Evolutionary conservation across 2,797 vertebrate genomes (phyloP).

Genomic region (Syncerus caffer): DNA sequence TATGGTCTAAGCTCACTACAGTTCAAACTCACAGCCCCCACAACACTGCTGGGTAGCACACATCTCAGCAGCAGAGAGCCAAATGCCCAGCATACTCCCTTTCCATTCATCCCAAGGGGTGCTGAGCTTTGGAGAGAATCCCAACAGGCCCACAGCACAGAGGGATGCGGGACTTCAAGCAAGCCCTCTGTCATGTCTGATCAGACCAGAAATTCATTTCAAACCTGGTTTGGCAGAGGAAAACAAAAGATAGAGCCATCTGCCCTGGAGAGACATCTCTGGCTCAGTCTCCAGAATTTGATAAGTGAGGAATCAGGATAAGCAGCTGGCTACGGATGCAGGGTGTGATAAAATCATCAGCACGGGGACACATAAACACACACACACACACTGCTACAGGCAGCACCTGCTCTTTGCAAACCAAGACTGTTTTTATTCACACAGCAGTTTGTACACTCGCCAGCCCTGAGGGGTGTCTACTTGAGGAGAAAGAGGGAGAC

Average conservation of each 20-base stretch:
- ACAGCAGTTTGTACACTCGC: not conserved
- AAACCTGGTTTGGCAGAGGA: not conserved
- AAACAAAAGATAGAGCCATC: constrained; percentile 9
- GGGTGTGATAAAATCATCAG: not conserved
- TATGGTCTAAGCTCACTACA: not conserved
- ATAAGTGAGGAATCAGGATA: not conserved
- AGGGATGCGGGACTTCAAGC: not conserved
- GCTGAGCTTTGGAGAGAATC: not conserved
- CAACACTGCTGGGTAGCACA: not conserved
- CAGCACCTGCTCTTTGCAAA: not conserved
- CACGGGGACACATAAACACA: not conserved
- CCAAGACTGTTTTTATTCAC: not conserved
- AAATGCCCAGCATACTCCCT: not conserved
- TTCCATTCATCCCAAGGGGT: not conserved
- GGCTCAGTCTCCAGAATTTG: not conserved
- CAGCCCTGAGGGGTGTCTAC: not conserved
- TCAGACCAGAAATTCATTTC: not conserved
- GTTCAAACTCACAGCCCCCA: not conserved
- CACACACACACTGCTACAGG: not conserved
- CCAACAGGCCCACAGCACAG: not conserved
- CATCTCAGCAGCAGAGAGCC: not conserved
- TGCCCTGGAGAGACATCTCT: not conserved
- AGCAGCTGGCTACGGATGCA: not conserved
- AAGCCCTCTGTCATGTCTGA: not conserved
- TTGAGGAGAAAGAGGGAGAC: not conserved